These are phyloP conservation scores for Toxostoma redivivum DNA, from an alignment of 2,113 vertebrate genomes.

Conservation along the genomic window DNA sequence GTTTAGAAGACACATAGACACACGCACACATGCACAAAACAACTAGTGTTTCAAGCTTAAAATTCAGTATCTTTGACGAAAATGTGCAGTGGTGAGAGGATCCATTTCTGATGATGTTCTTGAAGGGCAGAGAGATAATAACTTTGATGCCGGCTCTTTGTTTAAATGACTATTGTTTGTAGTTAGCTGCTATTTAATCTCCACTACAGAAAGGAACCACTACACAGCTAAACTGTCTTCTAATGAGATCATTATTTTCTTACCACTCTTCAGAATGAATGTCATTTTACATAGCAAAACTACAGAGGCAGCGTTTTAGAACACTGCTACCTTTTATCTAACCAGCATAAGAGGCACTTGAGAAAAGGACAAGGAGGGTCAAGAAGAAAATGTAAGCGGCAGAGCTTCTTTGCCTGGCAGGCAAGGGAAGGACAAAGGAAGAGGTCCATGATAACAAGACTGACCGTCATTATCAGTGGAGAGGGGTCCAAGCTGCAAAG, in stretches of 20 bases:
- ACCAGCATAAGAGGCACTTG: slow-evolving; percentile 68
- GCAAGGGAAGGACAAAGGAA: slow-evolving; percentile 52
- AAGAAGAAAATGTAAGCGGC: slow-evolving; percentile 62
- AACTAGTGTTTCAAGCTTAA: slow-evolving; percentile 58
- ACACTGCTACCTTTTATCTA: slow-evolving; percentile 70
- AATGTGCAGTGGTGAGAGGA: slow-evolving; percentile 38
- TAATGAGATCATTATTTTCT: slow-evolving; percentile 73
- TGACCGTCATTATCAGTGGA: slow-evolving; percentile 35
- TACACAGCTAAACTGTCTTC: slow-evolving; percentile 61
- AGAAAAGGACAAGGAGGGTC: slow-evolving; percentile 67
- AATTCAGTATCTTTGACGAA: slow-evolving; percentile 54
- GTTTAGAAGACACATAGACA: not conserved
- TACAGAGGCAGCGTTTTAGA: slow-evolving; percentile 66
- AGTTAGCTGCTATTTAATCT: slow-evolving; percentile 74
- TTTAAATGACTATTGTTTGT: slow-evolving; percentile 72
- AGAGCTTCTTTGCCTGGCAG: slow-evolving; percentile 54
- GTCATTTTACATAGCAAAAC: slow-evolving; percentile 69
- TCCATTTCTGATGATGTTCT: slow-evolving; percentile 56
- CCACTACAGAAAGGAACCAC: slow-evolving; percentile 64
- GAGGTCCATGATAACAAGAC: slow-evolving; percentile 43
- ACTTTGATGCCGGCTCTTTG: slow-evolving; percentile 50
- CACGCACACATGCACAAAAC: not conserved
- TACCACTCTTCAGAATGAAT: slow-evolving; percentile 64
- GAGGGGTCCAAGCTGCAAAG: not conserved
- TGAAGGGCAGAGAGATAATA: slow-evolving; percentile 65